These are phyloP conservation scores for Eupithecia vulgata DNA, from an alignment of 2,888 invertebrate species.

Conservation along the genomic window DNA sequence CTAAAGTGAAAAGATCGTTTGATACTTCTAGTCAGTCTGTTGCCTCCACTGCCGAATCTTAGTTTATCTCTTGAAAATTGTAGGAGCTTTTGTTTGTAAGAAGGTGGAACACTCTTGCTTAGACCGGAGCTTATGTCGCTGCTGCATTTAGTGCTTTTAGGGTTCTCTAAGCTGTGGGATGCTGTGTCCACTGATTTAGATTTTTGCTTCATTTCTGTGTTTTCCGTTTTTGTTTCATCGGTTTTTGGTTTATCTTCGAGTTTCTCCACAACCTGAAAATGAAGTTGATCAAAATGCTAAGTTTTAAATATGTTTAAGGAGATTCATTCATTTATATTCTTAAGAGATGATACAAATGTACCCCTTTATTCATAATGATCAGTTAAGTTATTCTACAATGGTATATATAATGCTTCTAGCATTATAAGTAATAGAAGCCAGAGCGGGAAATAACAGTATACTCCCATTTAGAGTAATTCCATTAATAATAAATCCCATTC, in stretches of 20 bases:
- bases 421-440: too few species aligned
- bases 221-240: slow-evolving; percentile 15
- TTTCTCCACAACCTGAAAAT: slow-evolving; percentile 18
- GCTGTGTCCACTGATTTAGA: slow-evolving; percentile 71
- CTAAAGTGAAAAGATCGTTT: slow-evolving; percentile 80
- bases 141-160: slow-evolving; percentile 74
- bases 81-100: slow-evolving; percentile 79
- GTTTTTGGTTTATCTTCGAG: slow-evolving; percentile 13
- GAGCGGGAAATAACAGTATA: too few species aligned
- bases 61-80: slow-evolving; percentile 80
- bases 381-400: too few species aligned
- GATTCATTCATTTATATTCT: too few species aligned
- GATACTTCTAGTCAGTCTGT: slow-evolving; percentile 76
- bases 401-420: too few species aligned
- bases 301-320: too few species aligned
- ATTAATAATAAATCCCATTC: too few species aligned
- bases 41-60: slow-evolving; percentile 77
- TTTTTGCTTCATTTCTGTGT: slow-evolving; percentile 61
- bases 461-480: too few species aligned
- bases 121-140: slow-evolving; percentile 74
- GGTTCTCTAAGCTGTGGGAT: slow-evolving; percentile 77
- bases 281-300: too few species aligned
- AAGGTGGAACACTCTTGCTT: slow-evolving; percentile 81
- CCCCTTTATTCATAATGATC: too few species aligned
- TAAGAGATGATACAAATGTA: too few species aligned